Percentiles rank a stretch among this genome's conserved stretches.
phyloP scores from a whole-genome alignment of 1,140 invertebrate genomes.

The Scaptomyza pallida region DNA sequence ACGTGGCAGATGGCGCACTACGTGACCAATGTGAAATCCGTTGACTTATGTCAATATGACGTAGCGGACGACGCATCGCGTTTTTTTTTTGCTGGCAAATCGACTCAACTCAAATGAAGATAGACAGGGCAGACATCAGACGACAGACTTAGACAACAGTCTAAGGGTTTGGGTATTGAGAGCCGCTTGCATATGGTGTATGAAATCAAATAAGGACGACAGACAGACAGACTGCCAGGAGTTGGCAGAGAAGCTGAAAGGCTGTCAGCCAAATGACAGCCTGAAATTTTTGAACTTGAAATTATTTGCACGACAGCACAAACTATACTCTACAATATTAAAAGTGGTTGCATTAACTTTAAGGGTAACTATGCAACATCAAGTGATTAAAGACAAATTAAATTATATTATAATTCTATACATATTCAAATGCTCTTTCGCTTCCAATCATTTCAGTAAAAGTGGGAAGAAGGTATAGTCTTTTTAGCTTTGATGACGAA shows the following conservation, averaged over 20 bases:
- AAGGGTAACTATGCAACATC: conserved; percentile 34
- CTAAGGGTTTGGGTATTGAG: conserved; percentile 3
- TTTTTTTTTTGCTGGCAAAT: conserved; percentile 70
- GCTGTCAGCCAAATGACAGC: conserved; percentile 48
- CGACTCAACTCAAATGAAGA: conserved; percentile 78
- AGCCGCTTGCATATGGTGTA: conserved; percentile 16
- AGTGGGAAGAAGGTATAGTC: background rate
- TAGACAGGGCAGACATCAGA: conserved; percentile 65
- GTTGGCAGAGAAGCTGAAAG: conserved; percentile 13
- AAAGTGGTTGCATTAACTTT: conserved; percentile 27
- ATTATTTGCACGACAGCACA: conserved; percentile 61
- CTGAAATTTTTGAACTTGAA: conserved; percentile 60
- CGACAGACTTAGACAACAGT: background rate
- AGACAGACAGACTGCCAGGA: conserved; percentile 49
- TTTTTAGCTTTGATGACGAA: no score
- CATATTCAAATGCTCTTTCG: conserved; percentile 9
- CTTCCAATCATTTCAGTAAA: background rate
- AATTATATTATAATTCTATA: background rate
- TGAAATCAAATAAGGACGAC: conserved; percentile 67
- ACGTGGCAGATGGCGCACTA: conserved; percentile 66
- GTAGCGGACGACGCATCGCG: conserved; percentile 50
- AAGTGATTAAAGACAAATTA: background rate
- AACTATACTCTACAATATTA: conserved; percentile 15
- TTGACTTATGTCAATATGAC: conserved; percentile 80
- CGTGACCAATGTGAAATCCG: conserved; percentile 79